A percentile compares a stretch with the other conserved stretches of the same genome.
phyloP scores from a whole-genome alignment of 2,113 vertebrate species.

The Otus sunia region DNA sequence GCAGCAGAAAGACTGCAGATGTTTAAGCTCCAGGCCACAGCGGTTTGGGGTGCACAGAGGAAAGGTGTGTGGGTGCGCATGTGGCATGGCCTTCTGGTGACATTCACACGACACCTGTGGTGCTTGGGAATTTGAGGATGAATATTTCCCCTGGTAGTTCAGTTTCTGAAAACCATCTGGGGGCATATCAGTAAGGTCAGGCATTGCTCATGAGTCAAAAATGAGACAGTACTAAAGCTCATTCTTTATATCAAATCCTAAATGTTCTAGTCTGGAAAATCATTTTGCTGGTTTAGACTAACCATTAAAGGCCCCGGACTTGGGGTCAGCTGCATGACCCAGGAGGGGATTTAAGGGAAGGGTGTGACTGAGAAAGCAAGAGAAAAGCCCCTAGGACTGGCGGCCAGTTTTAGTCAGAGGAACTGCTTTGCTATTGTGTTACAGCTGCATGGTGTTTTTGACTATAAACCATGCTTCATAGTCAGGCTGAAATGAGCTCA shows the following conservation, averaged over 20 bases:
- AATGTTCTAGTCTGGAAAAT: constrained; percentile 34
- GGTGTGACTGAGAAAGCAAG: constrained; percentile 42
- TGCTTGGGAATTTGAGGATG: neutral
- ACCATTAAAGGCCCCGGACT: neutral
- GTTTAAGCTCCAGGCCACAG: neutral
- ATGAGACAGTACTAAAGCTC: neutral
- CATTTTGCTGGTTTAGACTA: neutral
- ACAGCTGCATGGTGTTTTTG: constrained; percentile 1
- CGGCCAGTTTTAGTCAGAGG: neutral
- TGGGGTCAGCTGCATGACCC: neutral
- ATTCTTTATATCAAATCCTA: neutral
- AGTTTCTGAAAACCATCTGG: neutral
- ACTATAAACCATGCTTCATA: neutral
- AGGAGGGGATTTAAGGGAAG: constrained; percentile 31
- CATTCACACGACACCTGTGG: rapidly evolving
- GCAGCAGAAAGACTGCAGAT: neutral
- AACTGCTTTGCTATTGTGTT: constrained; percentile 24
- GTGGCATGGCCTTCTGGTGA: neutral
- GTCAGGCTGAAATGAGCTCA: neutral
- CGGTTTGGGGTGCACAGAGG: neutral
- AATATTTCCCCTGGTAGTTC: neutral
- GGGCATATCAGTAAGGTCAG: neutral
- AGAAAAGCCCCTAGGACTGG: constrained; percentile 3
- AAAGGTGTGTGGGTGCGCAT: rapidly evolving
- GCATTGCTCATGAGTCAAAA: constrained; percentile 11